phyloP scores from a whole-genome alignment of 2,888 invertebrate species.

The Eilema griseolum region DNA sequence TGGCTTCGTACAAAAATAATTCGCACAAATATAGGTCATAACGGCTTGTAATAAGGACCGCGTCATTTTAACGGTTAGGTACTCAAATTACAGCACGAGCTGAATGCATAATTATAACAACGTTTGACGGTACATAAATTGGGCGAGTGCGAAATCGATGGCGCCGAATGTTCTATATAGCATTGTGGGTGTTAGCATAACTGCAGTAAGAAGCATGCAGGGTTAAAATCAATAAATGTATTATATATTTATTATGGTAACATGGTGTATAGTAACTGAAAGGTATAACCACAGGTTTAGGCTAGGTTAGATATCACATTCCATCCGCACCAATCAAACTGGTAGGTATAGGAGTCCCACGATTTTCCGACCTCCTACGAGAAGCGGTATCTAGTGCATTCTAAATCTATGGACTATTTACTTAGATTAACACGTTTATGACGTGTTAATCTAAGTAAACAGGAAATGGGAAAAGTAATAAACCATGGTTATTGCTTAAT shows the following conservation, averaged over 20 bases:
- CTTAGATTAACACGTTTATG: too few relatives aligned
- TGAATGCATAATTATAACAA: slow-evolving; percentile 50
- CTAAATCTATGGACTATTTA: background rate
- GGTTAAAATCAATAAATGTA: slow-evolving; percentile 58
- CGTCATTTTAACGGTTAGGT: slow-evolving; percentile 49
- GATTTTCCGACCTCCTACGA: background rate
- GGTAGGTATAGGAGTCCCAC: background rate
- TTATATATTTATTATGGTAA: slow-evolving; percentile 44
- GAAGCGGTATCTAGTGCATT: background rate
- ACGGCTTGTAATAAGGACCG: slow-evolving; percentile 36
- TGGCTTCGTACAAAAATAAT: slow-evolving; percentile 31
- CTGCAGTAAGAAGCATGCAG: slow-evolving; percentile 40
- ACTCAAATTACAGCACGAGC: slow-evolving; percentile 41
- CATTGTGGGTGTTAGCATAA: slow-evolving; percentile 18
- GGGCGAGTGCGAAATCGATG: slow-evolving; percentile 22
- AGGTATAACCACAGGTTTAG: slow-evolving; percentile 22
- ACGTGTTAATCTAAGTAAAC: background rate
- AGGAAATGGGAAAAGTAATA: background rate
- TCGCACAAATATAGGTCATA: slow-evolving; percentile 35
- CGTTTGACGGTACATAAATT: slow-evolving; percentile 30
- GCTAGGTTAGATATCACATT: background rate
- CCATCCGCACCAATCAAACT: too few relatives aligned
- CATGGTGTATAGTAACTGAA: slow-evolving; percentile 39
- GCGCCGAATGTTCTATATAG: slow-evolving; percentile 21
- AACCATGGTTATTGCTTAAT: background rate